Evolutionary conservation across 2,888 invertebrate species (phyloP).

Genomic region (Calliphora vomitoria): DNA sequence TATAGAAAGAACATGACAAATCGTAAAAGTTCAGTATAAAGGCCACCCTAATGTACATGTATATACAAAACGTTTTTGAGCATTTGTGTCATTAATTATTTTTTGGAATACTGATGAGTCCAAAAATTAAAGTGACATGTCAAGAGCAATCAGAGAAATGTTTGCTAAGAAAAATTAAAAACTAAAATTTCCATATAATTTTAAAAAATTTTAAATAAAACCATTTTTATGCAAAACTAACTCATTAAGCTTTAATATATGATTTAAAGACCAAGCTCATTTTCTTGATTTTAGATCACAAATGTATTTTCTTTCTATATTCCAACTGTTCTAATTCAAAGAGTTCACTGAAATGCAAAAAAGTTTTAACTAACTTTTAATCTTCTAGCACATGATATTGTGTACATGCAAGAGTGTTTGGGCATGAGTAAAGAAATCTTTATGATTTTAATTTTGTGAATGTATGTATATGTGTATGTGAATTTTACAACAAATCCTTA

Average conservation of each 20-base stretch:
- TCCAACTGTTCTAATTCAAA: slow-evolving; percentile 49
- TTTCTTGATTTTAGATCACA: not conserved
- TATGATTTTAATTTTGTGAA: slow-evolving; percentile 32
- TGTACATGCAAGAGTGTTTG: slow-evolving; percentile 18
- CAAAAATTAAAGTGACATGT: too few relatives aligned
- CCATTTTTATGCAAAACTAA: not conserved
- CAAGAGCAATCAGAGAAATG: too few relatives aligned
- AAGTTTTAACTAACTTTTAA: slow-evolving; percentile 14
- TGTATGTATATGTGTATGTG: not conserved
- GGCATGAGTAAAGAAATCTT: slow-evolving; percentile 39
- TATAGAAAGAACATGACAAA: too few relatives aligned
- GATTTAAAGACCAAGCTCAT: not conserved
- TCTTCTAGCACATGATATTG: slow-evolving; percentile 9
- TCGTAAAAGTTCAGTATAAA: too few relatives aligned
- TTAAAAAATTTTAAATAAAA: not conserved
- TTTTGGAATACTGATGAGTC: too few relatives aligned
- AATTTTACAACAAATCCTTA: slow-evolving; percentile 41
- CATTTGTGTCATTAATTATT: too few relatives aligned
- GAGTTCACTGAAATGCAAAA: slow-evolving; percentile 42
- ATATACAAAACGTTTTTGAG: too few relatives aligned
- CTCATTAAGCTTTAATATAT: too few relatives aligned
- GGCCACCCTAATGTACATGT: too few relatives aligned
- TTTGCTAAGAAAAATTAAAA: too few relatives aligned
- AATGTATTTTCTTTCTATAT: not conserved
- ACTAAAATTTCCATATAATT: too few relatives aligned